Conservation (phyloP, 1,140 invertebrate species). For the Bombyx mori region DNA sequence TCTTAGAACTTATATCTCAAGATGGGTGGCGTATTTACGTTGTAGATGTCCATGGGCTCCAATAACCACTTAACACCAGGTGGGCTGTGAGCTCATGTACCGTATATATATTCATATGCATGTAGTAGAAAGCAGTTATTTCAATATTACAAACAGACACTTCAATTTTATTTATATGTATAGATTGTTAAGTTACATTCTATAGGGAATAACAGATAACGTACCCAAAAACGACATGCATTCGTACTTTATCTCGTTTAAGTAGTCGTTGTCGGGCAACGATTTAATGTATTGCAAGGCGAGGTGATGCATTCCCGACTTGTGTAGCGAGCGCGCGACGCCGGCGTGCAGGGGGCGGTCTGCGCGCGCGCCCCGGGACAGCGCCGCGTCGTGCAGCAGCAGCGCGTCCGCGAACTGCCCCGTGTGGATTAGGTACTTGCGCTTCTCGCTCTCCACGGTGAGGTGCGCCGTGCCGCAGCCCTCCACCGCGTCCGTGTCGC, state of each 20-base stretch:
- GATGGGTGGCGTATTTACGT: too few species aligned
- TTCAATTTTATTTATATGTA: background rate
- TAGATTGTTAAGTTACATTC: background rate
- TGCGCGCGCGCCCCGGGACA: conserved; percentile 19
- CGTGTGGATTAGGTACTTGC: conserved; percentile 45
- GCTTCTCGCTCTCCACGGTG: conserved; percentile 44
- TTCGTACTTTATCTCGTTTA: conserved; percentile 71
- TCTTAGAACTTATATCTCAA: too few species aligned
- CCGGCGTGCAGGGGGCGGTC: conserved; percentile 26
- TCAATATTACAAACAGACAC: background rate
- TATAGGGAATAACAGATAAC: background rate
- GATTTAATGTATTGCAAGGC: conserved; percentile 60
- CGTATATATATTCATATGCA: too few species aligned
- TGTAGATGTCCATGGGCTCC: too few species aligned
- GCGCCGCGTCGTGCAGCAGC: conserved; percentile 49
- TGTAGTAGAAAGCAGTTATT: too few species aligned
- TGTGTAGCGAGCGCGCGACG: conserved; percentile 41
- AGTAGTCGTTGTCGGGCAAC: conserved; percentile 30
- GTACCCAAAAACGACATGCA: conserved; percentile 58
- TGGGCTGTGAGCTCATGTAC: too few species aligned
- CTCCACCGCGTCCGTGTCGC: conserved; percentile 56
- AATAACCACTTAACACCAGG: too few species aligned
- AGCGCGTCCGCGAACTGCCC: conserved; percentile 50
- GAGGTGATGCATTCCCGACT: conserved; percentile 58
- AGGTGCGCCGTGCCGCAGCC: conserved; percentile 63